Conservation (phyloP, 2,113 vertebrate genomes). For the Formicarius rufipectus region DNA sequence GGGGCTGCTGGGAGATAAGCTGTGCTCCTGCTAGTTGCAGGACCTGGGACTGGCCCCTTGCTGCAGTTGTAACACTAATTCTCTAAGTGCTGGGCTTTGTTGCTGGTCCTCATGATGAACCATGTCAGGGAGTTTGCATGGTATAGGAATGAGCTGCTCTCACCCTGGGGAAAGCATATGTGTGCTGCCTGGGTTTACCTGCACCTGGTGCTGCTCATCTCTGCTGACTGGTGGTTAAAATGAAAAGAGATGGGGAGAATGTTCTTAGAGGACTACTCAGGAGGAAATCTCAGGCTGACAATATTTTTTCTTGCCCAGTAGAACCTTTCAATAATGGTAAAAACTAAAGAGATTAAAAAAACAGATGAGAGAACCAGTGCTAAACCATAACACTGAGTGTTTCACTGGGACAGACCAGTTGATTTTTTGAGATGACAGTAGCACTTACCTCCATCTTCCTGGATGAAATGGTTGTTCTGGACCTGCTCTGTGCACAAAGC, state of each 20-base stretch:
- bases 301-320: not conserved
- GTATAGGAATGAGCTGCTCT: accelerated
- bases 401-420: not conserved
- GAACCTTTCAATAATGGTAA: not conserved
- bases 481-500: not conserved
- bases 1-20: slow-evolving; percentile 50
- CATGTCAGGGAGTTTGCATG: accelerated
- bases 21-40: not conserved
- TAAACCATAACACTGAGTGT: accelerated
- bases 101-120: accelerated
- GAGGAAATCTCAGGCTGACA: not conserved
- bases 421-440: not conserved
- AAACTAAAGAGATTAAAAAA: not conserved
- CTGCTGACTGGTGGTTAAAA: no score
- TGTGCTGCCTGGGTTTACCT: accelerated
- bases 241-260: not conserved
- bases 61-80: not conserved
- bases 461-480: no score
- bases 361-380: not conserved
- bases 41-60: accelerated
- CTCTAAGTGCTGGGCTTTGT: no score
- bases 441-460: not conserved
- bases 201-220: not conserved
- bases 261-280: not conserved
- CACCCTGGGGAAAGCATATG: accelerated